Evolutionary conservation across 2,113 vertebrate genomes (phyloP), one percentile per base, ranked within the genome.

Genomic region (Micronisus gabar): DNA sequence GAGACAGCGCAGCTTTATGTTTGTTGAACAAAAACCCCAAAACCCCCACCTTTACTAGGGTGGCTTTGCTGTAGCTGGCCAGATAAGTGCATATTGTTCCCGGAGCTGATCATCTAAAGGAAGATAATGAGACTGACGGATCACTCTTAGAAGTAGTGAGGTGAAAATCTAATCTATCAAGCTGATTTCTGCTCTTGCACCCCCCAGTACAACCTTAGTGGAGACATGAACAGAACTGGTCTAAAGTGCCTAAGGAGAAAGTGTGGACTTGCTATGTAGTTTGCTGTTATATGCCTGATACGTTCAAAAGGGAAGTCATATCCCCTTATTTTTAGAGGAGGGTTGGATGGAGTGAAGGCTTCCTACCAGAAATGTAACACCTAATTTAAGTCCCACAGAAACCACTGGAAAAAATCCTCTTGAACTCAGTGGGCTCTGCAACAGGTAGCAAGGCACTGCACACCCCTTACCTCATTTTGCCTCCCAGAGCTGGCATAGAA

Each of bases 361-460:
- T 48, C 29, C 20, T 66, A 11, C 6, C 62, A 87, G 55, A 65
- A 41, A 50, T 0, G 0, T 36, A 20, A 53, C 38, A 4, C 6
- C 9, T 50, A 32, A 40, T 61, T 86, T 14, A 65, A 59, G 34
- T 5, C 14, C 21, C 2, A 20, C 4, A 50, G 47, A 67, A 16
- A 71, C 22, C 25, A n/a, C 5, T 72, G 59, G 23, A 22, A 83
- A 88, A 63, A 38, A 13, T 34, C 20, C 3, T 59, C 34, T 32
- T 45, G 55, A 68, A 36, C 22, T 79, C 36, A 34, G 13, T 6
- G 13, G 25, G 19, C 4, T 86, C 22, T 79, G 80, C 23, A 80
- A 27, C 10, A 13, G 13, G 6, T 3, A 6, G 7, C 9, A 52
- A 61, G n/a, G 21, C 1, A 2, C 16, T 27, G n/a, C 0, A 0